These are phyloP conservation scores for Paradoxurus hermaphroditus DNA, from an alignment of 2,113 vertebrate genomes.

Conservation along the genomic window DNA sequence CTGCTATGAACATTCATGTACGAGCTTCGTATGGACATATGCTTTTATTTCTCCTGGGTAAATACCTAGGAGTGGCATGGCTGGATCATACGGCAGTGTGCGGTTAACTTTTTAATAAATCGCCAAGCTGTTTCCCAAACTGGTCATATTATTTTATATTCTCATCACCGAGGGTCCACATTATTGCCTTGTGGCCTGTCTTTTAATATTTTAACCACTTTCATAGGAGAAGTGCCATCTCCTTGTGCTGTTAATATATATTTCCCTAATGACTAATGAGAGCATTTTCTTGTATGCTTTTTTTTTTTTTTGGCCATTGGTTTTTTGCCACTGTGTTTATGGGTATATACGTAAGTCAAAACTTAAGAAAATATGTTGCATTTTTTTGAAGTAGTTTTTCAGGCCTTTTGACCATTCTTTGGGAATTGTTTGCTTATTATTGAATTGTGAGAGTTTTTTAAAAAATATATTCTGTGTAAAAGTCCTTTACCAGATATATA, in stretches of 20 bases:
- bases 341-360: neutral
- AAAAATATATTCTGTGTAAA: neutral
- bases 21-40: neutral
- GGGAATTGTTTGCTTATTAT: neutral
- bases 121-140: neutral
- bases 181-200: neutral
- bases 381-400: neutral
- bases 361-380: neutral
- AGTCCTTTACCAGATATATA: neutral
- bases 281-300: neutral
- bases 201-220: neutral
- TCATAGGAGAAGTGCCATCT: neutral
- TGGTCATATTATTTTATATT: neutral
- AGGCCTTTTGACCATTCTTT: neutral
- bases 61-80: neutral
- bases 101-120: neutral
- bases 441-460: neutral
- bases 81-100: neutral
- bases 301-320: neutral
- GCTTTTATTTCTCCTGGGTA: neutral
- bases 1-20: neutral
- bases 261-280: neutral
- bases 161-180: neutral
- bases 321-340: neutral
- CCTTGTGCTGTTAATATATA: neutral